phyloP scores from a whole-genome alignment of 1,140 invertebrate species.

The Heliothis subflexa region DNA sequence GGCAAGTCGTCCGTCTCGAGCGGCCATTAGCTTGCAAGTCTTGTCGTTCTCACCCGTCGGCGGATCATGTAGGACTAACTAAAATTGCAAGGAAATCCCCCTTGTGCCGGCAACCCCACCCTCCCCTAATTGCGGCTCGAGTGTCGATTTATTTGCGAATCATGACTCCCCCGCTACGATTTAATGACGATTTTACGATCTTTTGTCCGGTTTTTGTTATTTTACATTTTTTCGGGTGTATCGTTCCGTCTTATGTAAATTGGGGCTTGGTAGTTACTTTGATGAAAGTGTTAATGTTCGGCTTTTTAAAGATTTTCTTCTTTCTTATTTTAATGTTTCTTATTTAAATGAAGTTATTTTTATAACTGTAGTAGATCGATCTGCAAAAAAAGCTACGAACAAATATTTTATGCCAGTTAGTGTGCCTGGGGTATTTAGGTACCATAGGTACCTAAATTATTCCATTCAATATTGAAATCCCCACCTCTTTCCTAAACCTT shows the following conservation, averaged over 20 bases:
- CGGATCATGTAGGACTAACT: conserved; percentile 80
- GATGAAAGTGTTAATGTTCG: background rate
- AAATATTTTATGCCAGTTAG: too few species aligned
- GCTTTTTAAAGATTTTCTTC: background rate
- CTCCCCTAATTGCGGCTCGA: conserved; percentile 74
- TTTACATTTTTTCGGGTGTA: conserved; percentile 40
- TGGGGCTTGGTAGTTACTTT: background rate
- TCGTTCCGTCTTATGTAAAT: conserved; percentile 7
- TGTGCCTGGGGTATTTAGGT: too few species aligned
- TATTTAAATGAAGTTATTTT: too few species aligned
- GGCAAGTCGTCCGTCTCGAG: conserved; percentile 3
- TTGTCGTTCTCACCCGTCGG: conserved; percentile 68
- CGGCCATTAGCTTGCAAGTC: conserved; percentile 67
- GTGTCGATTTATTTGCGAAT: conserved; percentile 77
- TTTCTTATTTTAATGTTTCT: background rate
- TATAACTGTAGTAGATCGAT: too few species aligned
- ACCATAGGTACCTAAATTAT: too few species aligned
- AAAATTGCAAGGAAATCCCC: conserved; percentile 79
- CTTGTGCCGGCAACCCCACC: conserved; percentile 54
- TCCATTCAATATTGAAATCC: too few species aligned
- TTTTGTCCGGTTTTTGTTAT: conserved; percentile 40
- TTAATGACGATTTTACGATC: conserved; percentile 61
- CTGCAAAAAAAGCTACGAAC: background rate
- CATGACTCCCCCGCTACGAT: conserved; percentile 59
- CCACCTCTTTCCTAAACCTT: too few species aligned